Evolutionary conservation across 2,888 invertebrate species (phyloP).

Genomic region (Aethes cnicana): DNA sequence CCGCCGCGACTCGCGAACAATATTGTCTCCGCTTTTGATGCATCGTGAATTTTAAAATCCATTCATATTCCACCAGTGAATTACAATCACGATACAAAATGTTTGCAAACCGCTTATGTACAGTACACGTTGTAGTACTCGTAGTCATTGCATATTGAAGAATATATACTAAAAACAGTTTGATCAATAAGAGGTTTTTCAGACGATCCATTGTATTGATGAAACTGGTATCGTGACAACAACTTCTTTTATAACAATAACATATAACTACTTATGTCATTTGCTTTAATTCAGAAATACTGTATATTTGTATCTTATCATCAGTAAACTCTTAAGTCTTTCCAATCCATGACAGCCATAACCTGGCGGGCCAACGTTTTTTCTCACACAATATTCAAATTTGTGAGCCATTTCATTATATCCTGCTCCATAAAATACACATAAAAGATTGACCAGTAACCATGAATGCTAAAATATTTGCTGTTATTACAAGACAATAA

Average conservation of each 20-base stretch:
- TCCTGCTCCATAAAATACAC: constrained; percentile 20
- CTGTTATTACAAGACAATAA: constrained; percentile 27
- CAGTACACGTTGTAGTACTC: constrained; percentile 12
- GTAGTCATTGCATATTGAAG: too few species aligned
- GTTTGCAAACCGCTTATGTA: constrained; percentile 33
- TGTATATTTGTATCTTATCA: too few species aligned
- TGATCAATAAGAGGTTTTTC: too few species aligned
- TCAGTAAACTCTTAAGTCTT: too few species aligned
- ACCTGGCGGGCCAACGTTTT: too few species aligned
- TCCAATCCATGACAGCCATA: too few species aligned
- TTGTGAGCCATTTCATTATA: constrained; percentile 7
- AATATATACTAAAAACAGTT: too few species aligned
- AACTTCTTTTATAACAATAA: too few species aligned
- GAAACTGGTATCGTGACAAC: too few species aligned
- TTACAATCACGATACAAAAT: constrained; percentile 53
- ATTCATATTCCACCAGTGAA: constrained; percentile 68
- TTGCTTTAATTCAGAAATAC: too few species aligned
- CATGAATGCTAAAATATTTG: constrained; percentile 22
- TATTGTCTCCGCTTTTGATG: constrained; percentile 76
- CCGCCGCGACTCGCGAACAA: constrained; percentile 77
- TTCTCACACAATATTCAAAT: constrained; percentile 16
- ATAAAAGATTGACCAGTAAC: constrained; percentile 19
- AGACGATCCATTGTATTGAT: too few species aligned
- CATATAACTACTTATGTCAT: too few species aligned
- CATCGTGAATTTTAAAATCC: constrained; percentile 76